phyloP scores from a whole-genome alignment of 2,888 invertebrate species.

The Hedya salicella region DNA sequence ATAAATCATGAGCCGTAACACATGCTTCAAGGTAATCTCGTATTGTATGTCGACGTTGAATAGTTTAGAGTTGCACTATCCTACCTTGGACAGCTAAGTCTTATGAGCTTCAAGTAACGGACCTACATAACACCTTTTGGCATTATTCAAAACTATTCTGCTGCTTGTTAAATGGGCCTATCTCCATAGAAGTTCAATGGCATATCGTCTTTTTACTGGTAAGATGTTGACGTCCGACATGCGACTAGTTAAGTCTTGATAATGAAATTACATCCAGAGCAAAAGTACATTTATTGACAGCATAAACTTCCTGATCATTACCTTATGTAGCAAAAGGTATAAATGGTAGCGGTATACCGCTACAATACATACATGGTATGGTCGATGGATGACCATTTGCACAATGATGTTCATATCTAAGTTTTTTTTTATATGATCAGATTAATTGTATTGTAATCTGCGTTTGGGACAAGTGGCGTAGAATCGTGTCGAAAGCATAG shows the following conservation, averaged over 20 bases:
- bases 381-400: no score
- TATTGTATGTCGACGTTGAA: slow-evolving; percentile 18
- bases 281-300: background rate
- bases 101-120: background rate
- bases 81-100: background rate
- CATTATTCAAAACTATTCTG: no score
- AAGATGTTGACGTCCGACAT: background rate
- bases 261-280: background rate
- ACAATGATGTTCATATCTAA: no score
- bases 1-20: slow-evolving; percentile 24
- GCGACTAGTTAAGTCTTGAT: background rate
- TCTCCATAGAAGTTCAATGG: background rate
- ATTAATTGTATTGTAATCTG: no score
- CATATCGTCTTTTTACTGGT: background rate
- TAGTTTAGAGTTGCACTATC: background rate
- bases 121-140: background rate
- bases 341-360: no score
- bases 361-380: no score
- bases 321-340: background rate
- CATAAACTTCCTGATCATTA: background rate
- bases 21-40: slow-evolving; percentile 25
- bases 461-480: no score
- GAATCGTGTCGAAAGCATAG: no score
- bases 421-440: no score
- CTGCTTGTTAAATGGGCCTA: background rate